Evolutionary conservation across 2,797 vertebrate species (phyloP), one percentile per base, ranked within the genome.

Genomic region (Helarctos malayanus): DNA sequence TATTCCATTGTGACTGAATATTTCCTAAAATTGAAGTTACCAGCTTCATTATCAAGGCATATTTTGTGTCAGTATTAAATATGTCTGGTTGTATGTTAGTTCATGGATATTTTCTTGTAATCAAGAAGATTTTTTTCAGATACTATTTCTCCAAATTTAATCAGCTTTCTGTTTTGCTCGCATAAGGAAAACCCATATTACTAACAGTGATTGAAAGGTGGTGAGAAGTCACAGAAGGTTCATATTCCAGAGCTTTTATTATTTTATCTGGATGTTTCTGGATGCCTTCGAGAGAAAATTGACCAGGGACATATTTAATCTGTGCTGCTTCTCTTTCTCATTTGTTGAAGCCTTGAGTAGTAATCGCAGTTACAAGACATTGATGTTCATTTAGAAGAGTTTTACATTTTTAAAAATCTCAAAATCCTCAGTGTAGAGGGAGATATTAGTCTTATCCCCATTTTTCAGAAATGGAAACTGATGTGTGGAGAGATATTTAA

Each of bases 71-170:
- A 73, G 12, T 68, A n/a, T 65, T 80, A 73, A 38, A 54, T 65
- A 63, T 49, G 9, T 71, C 95, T 82, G 56, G 1, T 61, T 12
- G 25, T 35, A 4, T 88, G 65, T 71, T 88, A 56, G 1, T 80
- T 91, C 16, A 54, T 63, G 19, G 4, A 27, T 89, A 89, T 86
- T 86, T 96, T 32, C 54, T 68, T 89, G 90, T 93, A 84, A 92
- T 79, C 11, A 57, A 10, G 9, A 7, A 86, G 5, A 47, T 90
- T 92, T 95, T 95, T 16, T 89, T 84, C 32, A 78, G 23, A 92
- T 41, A 35, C 3, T 0, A 56, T 84, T 71, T 94, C 8, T 57
- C 54, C 88, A 95, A 38, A 71, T 76, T 68, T 93, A 89, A 76
- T 29, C 27, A 68, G 10, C 41, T 47, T 71, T 93, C 47, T 78